phyloP scores from a whole-genome alignment of 2,113 vertebrate species.

The Podilymbus podiceps region DNA sequence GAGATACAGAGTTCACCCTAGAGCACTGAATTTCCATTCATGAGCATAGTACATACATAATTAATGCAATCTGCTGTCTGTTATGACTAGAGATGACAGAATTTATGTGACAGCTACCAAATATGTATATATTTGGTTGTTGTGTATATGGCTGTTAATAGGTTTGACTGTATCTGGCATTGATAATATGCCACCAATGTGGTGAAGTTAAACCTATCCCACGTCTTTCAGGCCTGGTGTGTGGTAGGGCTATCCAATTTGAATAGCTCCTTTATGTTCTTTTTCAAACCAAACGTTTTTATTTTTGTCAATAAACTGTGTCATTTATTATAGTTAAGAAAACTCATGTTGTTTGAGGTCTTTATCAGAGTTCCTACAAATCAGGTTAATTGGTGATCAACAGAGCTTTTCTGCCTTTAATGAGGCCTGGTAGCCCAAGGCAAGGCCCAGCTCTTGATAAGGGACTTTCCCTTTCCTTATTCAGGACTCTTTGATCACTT shows the following conservation, averaged over 20 bases:
- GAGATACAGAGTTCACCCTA: neutral
- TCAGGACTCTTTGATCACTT: constrained; percentile 91
- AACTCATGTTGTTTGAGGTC: constrained; percentile 82
- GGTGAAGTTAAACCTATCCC: constrained; percentile 41
- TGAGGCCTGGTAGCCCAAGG: constrained; percentile 90
- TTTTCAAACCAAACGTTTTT: constrained; percentile 80
- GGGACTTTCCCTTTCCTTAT: constrained; percentile 86
- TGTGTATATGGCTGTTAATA: constrained; percentile 20
- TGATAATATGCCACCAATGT: constrained; percentile 44
- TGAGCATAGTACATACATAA: constrained; percentile 51
- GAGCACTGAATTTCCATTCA: constrained; percentile 18
- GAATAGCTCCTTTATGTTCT: constrained; percentile 75
- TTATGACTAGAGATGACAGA: constrained; percentile 18
- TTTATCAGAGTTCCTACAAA: constrained; percentile 94
- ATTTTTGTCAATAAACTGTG: constrained; percentile 85
- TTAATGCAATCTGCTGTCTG: constrained; percentile 49
- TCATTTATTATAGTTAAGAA: constrained; percentile 81
- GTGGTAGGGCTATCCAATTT: constrained; percentile 67
- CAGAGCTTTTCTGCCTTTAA: constrained; percentile 91
- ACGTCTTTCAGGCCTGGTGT: constrained; percentile 37
- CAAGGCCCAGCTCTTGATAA: constrained; percentile 85
- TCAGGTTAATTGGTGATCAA: constrained; percentile 99
- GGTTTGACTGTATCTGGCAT: neutral
- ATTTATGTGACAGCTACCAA: constrained; percentile 42
- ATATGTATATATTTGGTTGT: constrained; percentile 36